Conservation (phyloP, 2,113 vertebrate species). For the Cyprinodon brontotheroides region DNA sequence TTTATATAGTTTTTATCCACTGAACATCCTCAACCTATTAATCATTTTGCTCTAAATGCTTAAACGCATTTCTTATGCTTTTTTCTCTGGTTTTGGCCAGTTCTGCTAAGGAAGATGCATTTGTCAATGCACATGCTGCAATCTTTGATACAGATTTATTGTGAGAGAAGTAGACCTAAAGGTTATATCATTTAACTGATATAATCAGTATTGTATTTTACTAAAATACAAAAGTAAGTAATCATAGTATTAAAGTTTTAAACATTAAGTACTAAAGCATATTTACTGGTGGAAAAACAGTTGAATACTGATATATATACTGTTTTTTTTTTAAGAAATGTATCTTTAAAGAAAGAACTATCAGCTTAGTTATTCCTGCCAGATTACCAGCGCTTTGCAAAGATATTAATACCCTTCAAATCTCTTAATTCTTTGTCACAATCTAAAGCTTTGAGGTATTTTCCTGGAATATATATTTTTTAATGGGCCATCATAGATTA, state of each 20-base stretch:
- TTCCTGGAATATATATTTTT: too few relatives aligned
- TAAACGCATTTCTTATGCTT: neutral
- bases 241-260: neutral
- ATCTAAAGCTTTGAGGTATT: too few relatives aligned
- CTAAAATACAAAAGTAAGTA: neutral
- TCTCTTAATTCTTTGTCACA: too few relatives aligned
- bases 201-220: too few relatives aligned
- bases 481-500: too few relatives aligned
- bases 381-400: too few relatives aligned
- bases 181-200: too few relatives aligned
- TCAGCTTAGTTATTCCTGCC: too few relatives aligned
- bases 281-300: neutral
- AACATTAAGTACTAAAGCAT: too few relatives aligned
- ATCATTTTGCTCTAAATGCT: neutral
- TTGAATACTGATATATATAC: neutral
- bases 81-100: neutral
- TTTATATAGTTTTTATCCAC: neutral
- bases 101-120: neutral
- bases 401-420: too few relatives aligned
- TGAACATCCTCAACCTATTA: neutral
- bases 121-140: too few relatives aligned
- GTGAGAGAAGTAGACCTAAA: neutral
- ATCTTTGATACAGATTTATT: neutral
- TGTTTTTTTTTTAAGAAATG: neutral
- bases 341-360: neutral